A percentile compares a stretch with the other conserved stretches of the same genome.
Conservation (phyloP, 2,888 invertebrate genomes). For the Coleophora flavipennella region DNA sequence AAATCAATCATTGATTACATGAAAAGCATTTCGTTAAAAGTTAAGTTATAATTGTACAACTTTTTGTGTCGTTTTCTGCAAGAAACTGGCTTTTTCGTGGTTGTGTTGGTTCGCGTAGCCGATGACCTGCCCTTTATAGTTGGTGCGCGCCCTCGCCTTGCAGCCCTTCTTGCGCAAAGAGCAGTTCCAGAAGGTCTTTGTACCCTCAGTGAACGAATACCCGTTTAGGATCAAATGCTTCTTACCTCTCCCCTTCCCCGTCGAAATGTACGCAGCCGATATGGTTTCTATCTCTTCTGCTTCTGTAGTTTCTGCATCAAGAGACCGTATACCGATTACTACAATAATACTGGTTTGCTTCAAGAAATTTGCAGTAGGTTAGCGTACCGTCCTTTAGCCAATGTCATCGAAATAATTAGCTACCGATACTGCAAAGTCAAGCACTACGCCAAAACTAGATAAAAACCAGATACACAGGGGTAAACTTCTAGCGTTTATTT, state of each 20-base stretch:
- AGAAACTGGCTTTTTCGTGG: conserved; percentile 45
- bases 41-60: conserved; percentile 30
- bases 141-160: conserved; percentile 43
- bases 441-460: too few relatives aligned
- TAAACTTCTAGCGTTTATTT: too few relatives aligned
- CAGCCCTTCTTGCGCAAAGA: conserved; percentile 33
- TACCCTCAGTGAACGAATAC: conserved; percentile 36
- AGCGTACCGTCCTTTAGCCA: too few relatives aligned
- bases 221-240: conserved; percentile 42
- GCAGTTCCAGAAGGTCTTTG: conserved; percentile 38
- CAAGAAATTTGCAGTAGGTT: too few relatives aligned
- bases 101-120: conserved; percentile 33
- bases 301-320: too few relatives aligned
- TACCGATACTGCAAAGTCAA: too few relatives aligned
- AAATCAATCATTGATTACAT: too few relatives aligned
- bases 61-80: conserved; percentile 39
- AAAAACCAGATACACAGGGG: too few relatives aligned
- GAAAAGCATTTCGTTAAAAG: too few relatives aligned
- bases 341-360: too few relatives aligned
- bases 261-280: conserved; percentile 39
- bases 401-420: too few relatives aligned
- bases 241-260: conserved; percentile 33
- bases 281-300: background rate
- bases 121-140: conserved; percentile 38
- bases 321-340: too few relatives aligned